Base-by-base conservation (phyloP, 2,888 invertebrate species). In the Agapetus fuscipes region DNA sequence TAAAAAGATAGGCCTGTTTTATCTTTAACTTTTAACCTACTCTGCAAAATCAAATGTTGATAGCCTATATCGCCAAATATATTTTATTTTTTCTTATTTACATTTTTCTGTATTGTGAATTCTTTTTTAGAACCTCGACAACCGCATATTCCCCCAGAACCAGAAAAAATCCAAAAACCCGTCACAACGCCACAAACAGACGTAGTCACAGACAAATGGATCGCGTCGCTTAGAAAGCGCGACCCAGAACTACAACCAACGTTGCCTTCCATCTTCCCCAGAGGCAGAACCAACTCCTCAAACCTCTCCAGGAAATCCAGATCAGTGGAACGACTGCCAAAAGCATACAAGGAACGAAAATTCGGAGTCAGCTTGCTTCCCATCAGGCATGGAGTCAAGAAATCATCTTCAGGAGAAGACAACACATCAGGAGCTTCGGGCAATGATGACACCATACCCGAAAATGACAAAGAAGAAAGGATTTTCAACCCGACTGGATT, bases 401-500 rank as follows among this genome's bases (percentile, higher is more conserved):
- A 64, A 48, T 59, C 60, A 40, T 63, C 64, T 1, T 54, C 62
- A 6, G 65, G 64, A 48, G 48, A 48, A 14, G 63, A 47, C 15
- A 37, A 34, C 24, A 31, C 37, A 3, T 39, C 62, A 34, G 64
- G 62, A 1, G 62, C 60, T 45, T 64, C 64, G 0, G 64, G 63
- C 49, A 63, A 62, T 48, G 64, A 64, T 49, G 61, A 55, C 13
- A 42, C 32, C 17, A 46, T 46, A 31, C 40, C 38, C 17, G 46
- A 43, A 37, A 45, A 34, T 17, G 36, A 32, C 12, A 41, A 39
- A 16, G 39, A 54, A 25, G 54, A 56, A 28, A 39, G 43, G 13
- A 64, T 75, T 3, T 83, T 82, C 53, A 77, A 78, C 49, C 71
- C 80, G 0, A 63, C 74, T 3, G 86, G 87, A 3, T 83, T 79